Evolutionary conservation across 2,113 vertebrate species (phyloP).

Genomic region (Bagarius yarrelli): DNA sequence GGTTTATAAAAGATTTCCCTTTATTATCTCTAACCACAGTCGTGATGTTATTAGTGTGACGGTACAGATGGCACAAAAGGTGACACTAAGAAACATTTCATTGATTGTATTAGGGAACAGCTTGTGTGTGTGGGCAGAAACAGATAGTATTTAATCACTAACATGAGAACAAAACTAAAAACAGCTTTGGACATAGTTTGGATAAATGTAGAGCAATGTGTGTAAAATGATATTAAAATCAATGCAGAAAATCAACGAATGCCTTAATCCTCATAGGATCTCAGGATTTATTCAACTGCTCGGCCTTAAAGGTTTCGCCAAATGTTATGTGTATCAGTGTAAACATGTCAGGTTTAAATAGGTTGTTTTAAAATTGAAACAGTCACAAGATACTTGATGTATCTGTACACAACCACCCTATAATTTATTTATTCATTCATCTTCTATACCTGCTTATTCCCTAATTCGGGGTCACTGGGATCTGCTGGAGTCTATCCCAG

Average conservation of each 20-base stretch:
- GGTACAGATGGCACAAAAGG: neutral
- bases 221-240: neutral
- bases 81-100: conserved; percentile 10
- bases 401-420: too few species aligned
- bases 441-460: too few species aligned
- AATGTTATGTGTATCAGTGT: neutral
- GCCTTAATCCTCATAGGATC: neutral
- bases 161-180: neutral
- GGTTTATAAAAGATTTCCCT: neutral
- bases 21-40: neutral
- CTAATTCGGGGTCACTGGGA: too few species aligned
- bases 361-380: neutral
- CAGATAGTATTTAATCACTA: neutral
- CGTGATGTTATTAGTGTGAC: too few species aligned
- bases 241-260: neutral
- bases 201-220: neutral
- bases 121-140: neutral
- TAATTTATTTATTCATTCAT: too few species aligned
- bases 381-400: too few species aligned
- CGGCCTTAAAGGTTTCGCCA: neutral
- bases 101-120: neutral
- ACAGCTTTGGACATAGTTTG: neutral
- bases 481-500: too few species aligned
- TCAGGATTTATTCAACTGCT: neutral
- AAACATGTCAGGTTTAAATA: neutral